Conservation (phyloP, 2,888 invertebrate genomes). For the Ormia ochracea region DNA sequence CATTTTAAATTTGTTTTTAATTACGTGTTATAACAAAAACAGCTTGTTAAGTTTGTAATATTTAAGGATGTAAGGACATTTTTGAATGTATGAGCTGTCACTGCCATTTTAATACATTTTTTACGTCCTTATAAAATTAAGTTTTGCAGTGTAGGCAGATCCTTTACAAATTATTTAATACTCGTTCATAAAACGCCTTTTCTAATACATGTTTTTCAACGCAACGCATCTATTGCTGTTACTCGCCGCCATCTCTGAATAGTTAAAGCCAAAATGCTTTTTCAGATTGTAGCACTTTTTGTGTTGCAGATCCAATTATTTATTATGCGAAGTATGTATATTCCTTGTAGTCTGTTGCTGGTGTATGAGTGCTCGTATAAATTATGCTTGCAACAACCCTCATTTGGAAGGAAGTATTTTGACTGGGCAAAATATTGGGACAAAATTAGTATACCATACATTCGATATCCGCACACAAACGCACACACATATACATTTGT, state of each 20-base stretch:
- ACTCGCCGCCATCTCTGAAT: constrained; percentile 19
- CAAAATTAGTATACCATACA: background rate
- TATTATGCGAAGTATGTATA: constrained; percentile 45
- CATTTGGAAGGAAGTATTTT: constrained; percentile 1
- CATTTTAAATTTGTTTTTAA: too few relatives aligned
- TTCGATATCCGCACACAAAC: background rate
- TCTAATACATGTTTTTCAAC: background rate
- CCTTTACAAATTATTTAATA: too few relatives aligned
- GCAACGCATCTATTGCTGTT: constrained; percentile 31
- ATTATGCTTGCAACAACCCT: constrained; percentile 39
- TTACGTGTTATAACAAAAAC: too few relatives aligned
- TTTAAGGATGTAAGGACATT: too few relatives aligned
- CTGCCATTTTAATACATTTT: too few relatives aligned
- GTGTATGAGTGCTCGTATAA: constrained; percentile 4
- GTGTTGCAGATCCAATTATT: constrained; percentile 50
- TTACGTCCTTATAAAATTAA: too few relatives aligned
- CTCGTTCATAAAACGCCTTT: too few relatives aligned
- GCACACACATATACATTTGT: background rate
- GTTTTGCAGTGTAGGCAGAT: too few relatives aligned
- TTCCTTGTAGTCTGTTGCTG: background rate
- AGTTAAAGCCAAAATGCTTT: constrained; percentile 10
- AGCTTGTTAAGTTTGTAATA: too few relatives aligned
- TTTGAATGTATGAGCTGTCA: too few relatives aligned
- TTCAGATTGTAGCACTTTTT: background rate
- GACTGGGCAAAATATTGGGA: constrained; percentile 6